These are phyloP conservation scores for Cisticola juncidis DNA, from an alignment of 2,113 vertebrate species.

Conservation along the genomic window DNA sequence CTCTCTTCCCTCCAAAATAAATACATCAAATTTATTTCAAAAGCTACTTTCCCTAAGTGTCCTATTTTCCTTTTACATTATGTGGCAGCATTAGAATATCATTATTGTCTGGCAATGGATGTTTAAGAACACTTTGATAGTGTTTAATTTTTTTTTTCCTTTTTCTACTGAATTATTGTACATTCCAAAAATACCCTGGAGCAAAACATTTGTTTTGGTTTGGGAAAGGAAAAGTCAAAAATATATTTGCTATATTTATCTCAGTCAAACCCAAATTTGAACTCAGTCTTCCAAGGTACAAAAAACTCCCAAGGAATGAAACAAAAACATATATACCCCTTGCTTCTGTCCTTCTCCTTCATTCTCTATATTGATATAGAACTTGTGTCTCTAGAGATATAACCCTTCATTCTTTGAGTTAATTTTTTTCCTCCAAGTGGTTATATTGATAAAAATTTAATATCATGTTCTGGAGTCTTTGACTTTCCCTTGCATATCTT, in stretches of 20 bases:
- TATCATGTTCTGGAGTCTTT: background rate
- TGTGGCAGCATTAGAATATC: constrained; percentile 10
- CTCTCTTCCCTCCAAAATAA: constrained; percentile 6
- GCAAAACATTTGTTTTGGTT: constrained; percentile 50
- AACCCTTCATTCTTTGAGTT: background rate
- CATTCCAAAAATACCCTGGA: constrained; percentile 33
- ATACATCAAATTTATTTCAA: background rate
- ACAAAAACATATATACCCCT: background rate
- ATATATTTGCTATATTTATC: constrained; percentile 52
- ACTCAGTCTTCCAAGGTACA: background rate
- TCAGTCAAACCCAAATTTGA: constrained; percentile 37
- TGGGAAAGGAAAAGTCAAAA: constrained; percentile 25
- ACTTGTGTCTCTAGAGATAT: background rate
- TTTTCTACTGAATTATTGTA: constrained; percentile 41
- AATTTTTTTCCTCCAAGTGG: background rate
- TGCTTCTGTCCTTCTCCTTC: background rate
- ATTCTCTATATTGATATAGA: background rate
- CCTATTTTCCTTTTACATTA: background rate
- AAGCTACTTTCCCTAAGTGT: constrained; percentile 32
- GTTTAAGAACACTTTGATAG: constrained; percentile 24
- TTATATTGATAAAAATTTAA: constrained; percentile 14
- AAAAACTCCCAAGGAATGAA: background rate
- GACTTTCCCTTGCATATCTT: background rate
- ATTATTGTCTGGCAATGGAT: constrained; percentile 22
- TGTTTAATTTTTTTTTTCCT: constrained; percentile 16